Percentiles rank a stretch among this genome's conserved stretches.
Evolutionary conservation across 2,888 invertebrate species (phyloP).

Genomic region (Antheraea yamamai): DNA sequence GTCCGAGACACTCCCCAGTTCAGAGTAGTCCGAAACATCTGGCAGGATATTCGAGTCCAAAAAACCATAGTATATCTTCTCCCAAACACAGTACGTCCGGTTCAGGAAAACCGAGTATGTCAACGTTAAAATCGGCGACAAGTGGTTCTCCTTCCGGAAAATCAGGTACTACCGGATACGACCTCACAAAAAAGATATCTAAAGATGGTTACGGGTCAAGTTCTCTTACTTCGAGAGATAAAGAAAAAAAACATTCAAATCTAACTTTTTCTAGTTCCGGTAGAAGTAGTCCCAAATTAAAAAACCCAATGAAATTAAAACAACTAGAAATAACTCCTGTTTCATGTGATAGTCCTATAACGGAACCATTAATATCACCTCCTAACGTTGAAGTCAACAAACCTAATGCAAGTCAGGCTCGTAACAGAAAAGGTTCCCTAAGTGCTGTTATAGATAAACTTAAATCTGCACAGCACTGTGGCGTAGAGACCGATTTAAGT

Average conservation of each 20-base stretch:
- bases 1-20: constrained; percentile 90
- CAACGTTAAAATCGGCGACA: constrained; percentile 90
- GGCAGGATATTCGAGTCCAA: constrained; percentile 87
- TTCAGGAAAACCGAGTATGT: constrained; percentile 94
- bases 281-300: constrained; percentile 85
- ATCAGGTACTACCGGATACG: constrained; percentile 79
- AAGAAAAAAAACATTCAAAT: constrained; percentile 80
- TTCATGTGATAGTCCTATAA: constrained; percentile 74
- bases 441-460: constrained; percentile 94
- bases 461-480: constrained; percentile 87
- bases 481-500: constrained; percentile 76
- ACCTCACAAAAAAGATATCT: constrained; percentile 79
- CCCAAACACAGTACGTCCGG: constrained; percentile 89
- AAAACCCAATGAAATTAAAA: constrained; percentile 86
- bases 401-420: constrained; percentile 82
- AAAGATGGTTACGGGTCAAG: constrained; percentile 73
- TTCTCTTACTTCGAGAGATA: constrained; percentile 72
- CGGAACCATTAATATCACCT: constrained; percentile 74
- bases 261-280: constrained; percentile 79
- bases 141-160: constrained; percentile 86
- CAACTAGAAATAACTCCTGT: constrained; percentile 84
- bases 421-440: constrained; percentile 88
- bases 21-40: constrained; percentile 89
- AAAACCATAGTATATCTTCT: constrained; percentile 89
- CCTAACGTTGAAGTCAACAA: constrained; percentile 83